A percentile compares a stretch with the other conserved stretches of the same genome.
phyloP scores from a whole-genome alignment of 92 coral and sea anemone genomes.

The Epizoanthus scotinus region DNA sequence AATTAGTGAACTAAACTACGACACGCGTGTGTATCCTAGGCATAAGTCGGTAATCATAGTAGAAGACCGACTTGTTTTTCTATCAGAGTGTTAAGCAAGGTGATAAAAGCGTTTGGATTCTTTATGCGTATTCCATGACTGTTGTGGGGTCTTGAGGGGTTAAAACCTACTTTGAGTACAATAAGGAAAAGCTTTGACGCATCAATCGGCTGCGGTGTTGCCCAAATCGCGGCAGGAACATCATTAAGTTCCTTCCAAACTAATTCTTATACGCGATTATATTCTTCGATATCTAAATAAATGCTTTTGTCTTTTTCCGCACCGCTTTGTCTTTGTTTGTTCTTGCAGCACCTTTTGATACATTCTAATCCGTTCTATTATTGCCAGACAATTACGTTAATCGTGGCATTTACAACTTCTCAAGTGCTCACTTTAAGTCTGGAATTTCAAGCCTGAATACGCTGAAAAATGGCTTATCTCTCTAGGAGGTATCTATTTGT shows the following conservation, averaged over 20 bases:
- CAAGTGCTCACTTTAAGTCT: constrained; percentile 34
- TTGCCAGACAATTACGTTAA: constrained; percentile 30
- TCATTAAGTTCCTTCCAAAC: constrained; percentile 12
- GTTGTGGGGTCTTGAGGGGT: constrained; percentile 22
- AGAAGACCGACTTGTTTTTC: not conserved
- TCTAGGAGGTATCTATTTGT: constrained; percentile 26
- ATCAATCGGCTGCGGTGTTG: not conserved
- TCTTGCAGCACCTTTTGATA: not conserved
- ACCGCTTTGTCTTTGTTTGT: not conserved
- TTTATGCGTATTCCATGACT: constrained; percentile 13
- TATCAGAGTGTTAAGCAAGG: not conserved
- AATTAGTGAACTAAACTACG: constrained; percentile 15
- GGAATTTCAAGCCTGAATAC: constrained; percentile 19
- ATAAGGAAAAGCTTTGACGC: constrained; percentile 4
- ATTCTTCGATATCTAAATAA: not conserved
- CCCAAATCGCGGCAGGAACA: constrained; percentile 29
- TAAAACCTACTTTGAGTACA: constrained; percentile 38
- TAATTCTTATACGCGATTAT: not conserved
- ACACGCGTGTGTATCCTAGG: constrained; percentile 19
- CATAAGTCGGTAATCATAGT: not conserved
- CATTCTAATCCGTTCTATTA: not conserved
- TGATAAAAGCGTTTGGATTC: not conserved
- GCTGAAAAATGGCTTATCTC: constrained; percentile 32
- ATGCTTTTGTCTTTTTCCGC: not conserved
- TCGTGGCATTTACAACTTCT: constrained; percentile 29